A percentile compares a stretch with the other conserved stretches of the same genome.
Evolutionary conservation across 2,113 vertebrate genomes (phyloP).

Genomic region (Macrotus californicus): DNA sequence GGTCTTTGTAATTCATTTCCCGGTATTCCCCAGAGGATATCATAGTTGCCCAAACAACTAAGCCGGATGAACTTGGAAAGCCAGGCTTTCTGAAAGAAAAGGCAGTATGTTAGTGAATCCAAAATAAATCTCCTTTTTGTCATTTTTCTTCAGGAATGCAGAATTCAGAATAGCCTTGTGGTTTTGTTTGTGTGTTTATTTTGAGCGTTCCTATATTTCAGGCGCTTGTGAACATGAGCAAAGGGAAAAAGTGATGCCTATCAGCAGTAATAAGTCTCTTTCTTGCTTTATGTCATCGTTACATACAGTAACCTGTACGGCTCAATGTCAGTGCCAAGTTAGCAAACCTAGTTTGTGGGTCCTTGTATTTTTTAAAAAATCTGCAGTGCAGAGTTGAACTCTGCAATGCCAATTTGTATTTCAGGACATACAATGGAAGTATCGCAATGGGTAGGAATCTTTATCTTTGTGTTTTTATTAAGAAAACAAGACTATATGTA

Average conservation of each 20-base stretch:
- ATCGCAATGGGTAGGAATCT: not conserved
- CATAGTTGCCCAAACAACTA: not conserved
- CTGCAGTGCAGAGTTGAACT: not conserved
- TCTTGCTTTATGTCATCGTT: not conserved
- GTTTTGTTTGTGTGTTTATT: not conserved
- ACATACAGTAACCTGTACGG: not conserved
- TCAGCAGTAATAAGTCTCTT: not conserved
- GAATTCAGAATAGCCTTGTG: not conserved
- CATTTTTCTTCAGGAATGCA: not conserved
- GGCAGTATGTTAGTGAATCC: not conserved
- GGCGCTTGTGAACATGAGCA: not conserved
- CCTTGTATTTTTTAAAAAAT: not conserved
- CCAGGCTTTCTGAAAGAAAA: not conserved
- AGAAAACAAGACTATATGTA: not conserved
- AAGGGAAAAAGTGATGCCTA: not conserved
- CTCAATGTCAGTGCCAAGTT: not conserved
- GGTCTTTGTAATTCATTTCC: conserved; percentile 22
- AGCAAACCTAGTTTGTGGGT: not conserved
- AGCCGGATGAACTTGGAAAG: not conserved
- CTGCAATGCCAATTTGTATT: not conserved
- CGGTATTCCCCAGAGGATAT: conserved; percentile 16
- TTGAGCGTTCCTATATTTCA: not conserved
- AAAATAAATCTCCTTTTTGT: not conserved
- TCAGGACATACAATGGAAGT: not conserved
- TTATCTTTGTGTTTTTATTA: conserved; percentile 27